Conservation (phyloP, 2,797 vertebrate species). For the Dipus sagitta region DNA sequence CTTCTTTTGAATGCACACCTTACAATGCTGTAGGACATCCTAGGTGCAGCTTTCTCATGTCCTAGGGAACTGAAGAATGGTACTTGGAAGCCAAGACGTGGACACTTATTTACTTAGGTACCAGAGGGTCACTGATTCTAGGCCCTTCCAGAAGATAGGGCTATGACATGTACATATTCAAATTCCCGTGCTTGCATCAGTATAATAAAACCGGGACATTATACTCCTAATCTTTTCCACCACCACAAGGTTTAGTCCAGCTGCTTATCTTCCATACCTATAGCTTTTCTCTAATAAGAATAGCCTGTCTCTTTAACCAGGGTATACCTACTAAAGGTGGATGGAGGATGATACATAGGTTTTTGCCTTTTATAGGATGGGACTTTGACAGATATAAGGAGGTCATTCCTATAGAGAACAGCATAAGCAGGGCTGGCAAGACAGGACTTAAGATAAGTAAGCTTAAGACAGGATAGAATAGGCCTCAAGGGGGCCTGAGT, state of each 20-base stretch:
- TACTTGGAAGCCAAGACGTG: slow-evolving; percentile 12
- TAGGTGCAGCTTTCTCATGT: neutral
- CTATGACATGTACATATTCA: neutral
- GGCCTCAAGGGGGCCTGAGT: neutral
- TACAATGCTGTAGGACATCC: neutral
- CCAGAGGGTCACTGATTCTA: neutral
- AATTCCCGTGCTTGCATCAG: neutral
- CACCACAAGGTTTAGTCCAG: neutral
- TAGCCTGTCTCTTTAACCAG: neutral
- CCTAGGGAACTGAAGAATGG: neutral
- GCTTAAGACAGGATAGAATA: neutral
- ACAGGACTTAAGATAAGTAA: neutral
- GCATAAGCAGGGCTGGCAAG: neutral
- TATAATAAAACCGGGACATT: neutral
- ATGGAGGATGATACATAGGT: too few relatives aligned
- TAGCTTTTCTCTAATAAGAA: neutral
- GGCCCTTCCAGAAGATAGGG: neutral
- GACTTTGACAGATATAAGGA: neutral
- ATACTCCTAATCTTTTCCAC: neutral
- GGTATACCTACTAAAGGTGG: too few relatives aligned
- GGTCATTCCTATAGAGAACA: neutral
- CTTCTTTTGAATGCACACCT: neutral
- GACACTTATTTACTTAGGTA: neutral
- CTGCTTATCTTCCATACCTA: neutral
- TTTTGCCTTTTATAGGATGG: neutral